Evolutionary conservation across 2,888 invertebrate species (phyloP), one percentile per base, ranked within the genome.

Genomic region (Dione vanillae): DNA sequence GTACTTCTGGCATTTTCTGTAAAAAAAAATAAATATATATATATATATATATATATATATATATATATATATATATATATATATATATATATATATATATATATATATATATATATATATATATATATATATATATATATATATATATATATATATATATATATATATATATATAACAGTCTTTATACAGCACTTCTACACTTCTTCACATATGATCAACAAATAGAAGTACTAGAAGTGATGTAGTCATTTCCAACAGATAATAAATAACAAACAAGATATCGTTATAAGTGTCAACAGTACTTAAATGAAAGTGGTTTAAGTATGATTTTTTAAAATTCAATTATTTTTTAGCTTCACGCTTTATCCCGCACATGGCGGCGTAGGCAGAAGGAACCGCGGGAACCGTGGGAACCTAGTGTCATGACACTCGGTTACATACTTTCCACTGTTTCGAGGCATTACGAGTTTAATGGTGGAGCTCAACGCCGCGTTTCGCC

Each of bases 1-100:
- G 94, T 14, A 88, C 82, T 19, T 62, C 62, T 8, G 64, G 64
- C 64, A 64, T 64, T 47, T 9, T 64, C 64, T 64, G 8, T 16
- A 62, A 37, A 11, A 62, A 40, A 59, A 58, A n/a, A 19, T 1
- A 20, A 52, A 16, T 20, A 12, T n/a, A 35, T 7, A 7, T 54
- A 8, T 9, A 35, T 16, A 19, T 0, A 16, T 37, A 35, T 35
- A 8, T 37, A n/a, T 9, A 37, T 12, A 11, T 7, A 54, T 54
- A 35, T 54, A 35, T 45, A 27, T 27, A 27, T 27, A 27, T 27
- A 27, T 27, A 27, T 27, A 27, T 27, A 27, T 27, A 27, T 47
- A 27, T 16, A 19, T 47, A 9, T 2, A 47, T 16, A 47, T 2
- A 47, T 45, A 45, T 16, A 47, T 45, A 45, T 27, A 27, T 27